Conservation (phyloP, 92 coral and sea anemone genomes). For the Umimayanthus kanabou region DNA sequence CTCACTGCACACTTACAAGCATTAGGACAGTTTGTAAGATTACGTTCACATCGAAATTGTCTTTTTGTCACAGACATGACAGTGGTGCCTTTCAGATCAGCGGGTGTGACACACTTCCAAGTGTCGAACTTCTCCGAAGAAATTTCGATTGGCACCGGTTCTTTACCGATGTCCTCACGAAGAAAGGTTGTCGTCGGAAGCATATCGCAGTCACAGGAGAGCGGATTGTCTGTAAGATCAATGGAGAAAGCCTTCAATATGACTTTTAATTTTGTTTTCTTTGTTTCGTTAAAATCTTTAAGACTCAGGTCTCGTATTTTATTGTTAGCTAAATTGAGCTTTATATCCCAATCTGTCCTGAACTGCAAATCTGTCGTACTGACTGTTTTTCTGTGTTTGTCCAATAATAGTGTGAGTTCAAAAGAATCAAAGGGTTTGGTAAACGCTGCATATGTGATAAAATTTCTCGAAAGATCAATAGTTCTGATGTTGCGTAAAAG, state of each 20-base stretch:
- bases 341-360: constrained; percentile 28
- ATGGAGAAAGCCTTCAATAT: constrained; percentile 55
- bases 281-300: constrained; percentile 38
- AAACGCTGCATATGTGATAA: constrained; percentile 44
- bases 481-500: constrained; percentile 37
- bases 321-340: constrained; percentile 57
- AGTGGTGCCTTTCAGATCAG: constrained; percentile 42
- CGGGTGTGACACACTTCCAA: constrained; percentile 71
- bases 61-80: constrained; percentile 46
- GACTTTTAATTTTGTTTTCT: constrained; percentile 37
- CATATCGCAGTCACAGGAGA: constrained; percentile 63
- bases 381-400: constrained; percentile 50
- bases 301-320: constrained; percentile 46
- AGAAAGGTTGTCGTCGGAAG: constrained; percentile 41
- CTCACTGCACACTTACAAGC: constrained; percentile 61
- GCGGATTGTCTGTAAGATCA: constrained; percentile 63
- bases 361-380: constrained; percentile 29
- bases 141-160: constrained; percentile 1
- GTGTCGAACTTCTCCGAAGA: constrained; percentile 46
- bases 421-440: constrained; percentile 45
- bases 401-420: constrained; percentile 6
- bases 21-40: constrained; percentile 59
- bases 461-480: constrained; percentile 54
- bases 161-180: constrained; percentile 3
- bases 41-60: constrained; percentile 47